These are phyloP conservation scores for Alectura lathami DNA, from an alignment of 2,113 vertebrate genomes.

Conservation along the genomic window DNA sequence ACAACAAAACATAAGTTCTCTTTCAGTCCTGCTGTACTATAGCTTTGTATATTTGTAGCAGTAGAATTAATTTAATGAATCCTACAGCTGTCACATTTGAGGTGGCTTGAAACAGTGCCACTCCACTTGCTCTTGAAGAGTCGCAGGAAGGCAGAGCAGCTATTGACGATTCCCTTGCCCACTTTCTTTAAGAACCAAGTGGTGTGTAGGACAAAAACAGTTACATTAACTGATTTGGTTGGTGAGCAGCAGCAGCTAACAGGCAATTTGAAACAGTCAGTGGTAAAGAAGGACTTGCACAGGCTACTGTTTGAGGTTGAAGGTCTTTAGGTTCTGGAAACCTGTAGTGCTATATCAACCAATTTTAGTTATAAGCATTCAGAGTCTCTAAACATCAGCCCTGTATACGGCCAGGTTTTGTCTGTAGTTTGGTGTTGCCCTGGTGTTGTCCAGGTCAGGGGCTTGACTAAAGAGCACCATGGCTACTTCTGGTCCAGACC, in stretches of 20 bases:
- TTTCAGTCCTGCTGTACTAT: neutral
- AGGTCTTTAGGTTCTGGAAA: neutral
- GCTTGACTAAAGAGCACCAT: too few relatives aligned
- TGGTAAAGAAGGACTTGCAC: neutral
- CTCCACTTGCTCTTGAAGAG: neutral
- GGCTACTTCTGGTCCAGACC: too few relatives aligned
- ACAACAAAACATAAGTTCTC: neutral
- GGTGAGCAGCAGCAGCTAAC: neutral
- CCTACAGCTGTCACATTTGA: neutral
- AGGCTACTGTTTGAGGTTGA: neutral
- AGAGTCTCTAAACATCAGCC: neutral
- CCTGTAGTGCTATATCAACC: neutral
- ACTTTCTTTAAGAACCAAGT: neutral
- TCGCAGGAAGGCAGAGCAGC: neutral
- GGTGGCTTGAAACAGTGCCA: neutral
- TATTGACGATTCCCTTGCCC: neutral
- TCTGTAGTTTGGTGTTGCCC: too few relatives aligned
- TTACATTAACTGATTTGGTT: neutral
- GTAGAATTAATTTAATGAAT: neutral
- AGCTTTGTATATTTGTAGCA: neutral
- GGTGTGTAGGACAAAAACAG: neutral
- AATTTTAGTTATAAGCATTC: neutral
- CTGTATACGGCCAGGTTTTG: too few relatives aligned
- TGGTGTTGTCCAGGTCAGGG: too few relatives aligned
- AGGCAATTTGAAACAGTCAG: neutral